Conservation (phyloP, 2,113 vertebrate genomes). For the Tichodroma muraria region DNA sequence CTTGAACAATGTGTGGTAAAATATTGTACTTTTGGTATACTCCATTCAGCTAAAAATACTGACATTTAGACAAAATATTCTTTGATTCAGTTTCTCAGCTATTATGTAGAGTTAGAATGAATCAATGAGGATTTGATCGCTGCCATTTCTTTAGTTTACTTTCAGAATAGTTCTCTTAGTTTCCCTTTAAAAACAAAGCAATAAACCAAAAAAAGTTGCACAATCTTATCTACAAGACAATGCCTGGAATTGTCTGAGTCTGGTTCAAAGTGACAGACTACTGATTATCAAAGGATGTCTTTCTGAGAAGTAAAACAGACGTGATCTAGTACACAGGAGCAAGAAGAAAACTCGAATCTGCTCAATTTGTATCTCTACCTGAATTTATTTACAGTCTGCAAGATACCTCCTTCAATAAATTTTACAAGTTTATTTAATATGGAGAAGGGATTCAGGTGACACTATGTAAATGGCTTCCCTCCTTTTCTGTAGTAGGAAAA, state of each 20-base stretch:
- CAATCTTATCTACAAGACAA: neutral
- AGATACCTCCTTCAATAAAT: neutral
- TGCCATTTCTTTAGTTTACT: neutral
- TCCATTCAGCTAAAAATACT: neutral
- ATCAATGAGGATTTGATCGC: neutral
- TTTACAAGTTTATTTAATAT: neutral
- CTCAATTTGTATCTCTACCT: neutral
- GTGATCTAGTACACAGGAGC: neutral
- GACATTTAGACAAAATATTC: neutral
- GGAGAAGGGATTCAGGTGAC: neutral
- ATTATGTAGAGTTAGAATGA: neutral
- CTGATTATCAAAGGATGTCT: neutral
- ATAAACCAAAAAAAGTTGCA: neutral
- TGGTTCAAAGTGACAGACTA: neutral
- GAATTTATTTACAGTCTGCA: neutral
- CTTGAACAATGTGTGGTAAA: neutral
- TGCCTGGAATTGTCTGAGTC: neutral
- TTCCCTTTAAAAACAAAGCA: neutral
- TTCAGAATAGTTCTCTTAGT: neutral
- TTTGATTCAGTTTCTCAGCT: neutral
- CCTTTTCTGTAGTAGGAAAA: neutral
- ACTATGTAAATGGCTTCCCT: neutral
- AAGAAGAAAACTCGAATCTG: neutral
- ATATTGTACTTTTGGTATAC: neutral
- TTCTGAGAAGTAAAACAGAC: neutral